phyloP scores from a whole-genome alignment of 2,888 invertebrate species.

The Archips crataeganus region DNA sequence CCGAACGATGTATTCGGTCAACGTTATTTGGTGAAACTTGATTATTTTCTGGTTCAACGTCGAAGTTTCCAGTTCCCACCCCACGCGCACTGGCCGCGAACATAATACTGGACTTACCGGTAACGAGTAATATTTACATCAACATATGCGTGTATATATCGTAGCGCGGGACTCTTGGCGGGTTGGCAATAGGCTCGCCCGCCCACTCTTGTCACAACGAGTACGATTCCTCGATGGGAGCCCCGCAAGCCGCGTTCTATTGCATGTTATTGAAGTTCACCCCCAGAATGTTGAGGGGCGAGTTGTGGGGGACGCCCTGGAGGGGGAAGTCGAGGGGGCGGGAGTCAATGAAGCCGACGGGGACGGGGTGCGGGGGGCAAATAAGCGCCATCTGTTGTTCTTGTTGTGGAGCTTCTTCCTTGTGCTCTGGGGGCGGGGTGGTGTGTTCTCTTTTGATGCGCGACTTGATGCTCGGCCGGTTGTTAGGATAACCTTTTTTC shows the following conservation, averaged over 20 bases:
- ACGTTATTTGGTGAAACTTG: too few species aligned
- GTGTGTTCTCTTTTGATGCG: slow-evolving; percentile 90
- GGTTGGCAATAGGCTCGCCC: slow-evolving; percentile 55
- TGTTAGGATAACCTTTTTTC: slow-evolving; percentile 93
- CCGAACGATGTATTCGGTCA: too few species aligned
- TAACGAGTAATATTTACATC: slow-evolving; percentile 56
- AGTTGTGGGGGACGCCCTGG: slow-evolving; percentile 86
- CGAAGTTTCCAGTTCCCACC: not conserved
- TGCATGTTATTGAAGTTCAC: slow-evolving; percentile 92
- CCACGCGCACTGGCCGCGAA: slow-evolving; percentile 13
- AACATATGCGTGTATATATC: slow-evolving; percentile 63
- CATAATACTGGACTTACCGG: slow-evolving; percentile 29
- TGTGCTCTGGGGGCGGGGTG: slow-evolving; percentile 86
- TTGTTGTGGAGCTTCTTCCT: slow-evolving; percentile 66
- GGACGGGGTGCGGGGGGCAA: slow-evolving; percentile 88
- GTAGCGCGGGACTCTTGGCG: slow-evolving; percentile 47
- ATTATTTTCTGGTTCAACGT: not conserved
- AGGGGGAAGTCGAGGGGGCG: slow-evolving; percentile 90
- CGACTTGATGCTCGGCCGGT: slow-evolving; percentile 91
- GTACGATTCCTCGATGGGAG: slow-evolving; percentile 60
- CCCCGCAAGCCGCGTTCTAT: slow-evolving; percentile 82
- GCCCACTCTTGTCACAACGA: slow-evolving; percentile 78
- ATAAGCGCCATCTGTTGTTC: slow-evolving; percentile 84
- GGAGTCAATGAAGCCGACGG: slow-evolving; percentile 90
- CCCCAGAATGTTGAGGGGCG: slow-evolving; percentile 90